These are phyloP conservation scores for Serilophus lunatus DNA, from an alignment of 2,113 vertebrate genomes.

Conservation along the genomic window DNA sequence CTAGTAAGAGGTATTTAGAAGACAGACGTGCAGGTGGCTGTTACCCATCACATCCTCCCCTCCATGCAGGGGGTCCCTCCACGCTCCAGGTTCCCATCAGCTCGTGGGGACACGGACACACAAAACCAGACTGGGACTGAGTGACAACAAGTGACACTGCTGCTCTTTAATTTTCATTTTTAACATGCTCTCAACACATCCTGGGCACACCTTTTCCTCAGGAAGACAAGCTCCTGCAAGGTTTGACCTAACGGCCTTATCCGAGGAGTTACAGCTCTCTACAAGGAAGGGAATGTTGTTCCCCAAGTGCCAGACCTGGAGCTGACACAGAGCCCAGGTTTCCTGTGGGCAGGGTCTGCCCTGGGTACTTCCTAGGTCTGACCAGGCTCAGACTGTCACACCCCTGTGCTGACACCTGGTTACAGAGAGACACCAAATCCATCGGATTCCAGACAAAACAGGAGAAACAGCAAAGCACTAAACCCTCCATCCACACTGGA, in stretches of 20 bases:
- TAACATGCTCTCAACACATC: background rate
- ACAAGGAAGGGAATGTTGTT: background rate
- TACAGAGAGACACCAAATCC: background rate
- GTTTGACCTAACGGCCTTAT: background rate
- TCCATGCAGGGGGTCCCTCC: background rate
- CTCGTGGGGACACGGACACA: fast-evolving
- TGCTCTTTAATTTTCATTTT: too few species aligned
- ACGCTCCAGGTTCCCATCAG: background rate
- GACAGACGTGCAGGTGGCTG: background rate
- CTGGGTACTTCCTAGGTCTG: background rate
- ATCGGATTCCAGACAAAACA: background rate
- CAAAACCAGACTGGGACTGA: fast-evolving
- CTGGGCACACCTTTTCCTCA: background rate
- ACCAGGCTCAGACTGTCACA: background rate
- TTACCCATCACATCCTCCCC: background rate
- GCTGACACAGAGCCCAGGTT: background rate
- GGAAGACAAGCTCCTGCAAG: background rate
- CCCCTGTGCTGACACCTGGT: background rate
- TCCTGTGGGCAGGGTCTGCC: background rate
- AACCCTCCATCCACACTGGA: background rate
- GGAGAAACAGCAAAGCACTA: background rate
- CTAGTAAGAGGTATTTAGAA: fast-evolving
- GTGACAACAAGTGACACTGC: background rate
- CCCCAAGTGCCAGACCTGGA: background rate
- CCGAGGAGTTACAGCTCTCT: background rate